These are phyloP conservation scores for Dasypus novemcinctus DNA, from an alignment of 2,113 vertebrate species.

Conservation along the genomic window DNA sequence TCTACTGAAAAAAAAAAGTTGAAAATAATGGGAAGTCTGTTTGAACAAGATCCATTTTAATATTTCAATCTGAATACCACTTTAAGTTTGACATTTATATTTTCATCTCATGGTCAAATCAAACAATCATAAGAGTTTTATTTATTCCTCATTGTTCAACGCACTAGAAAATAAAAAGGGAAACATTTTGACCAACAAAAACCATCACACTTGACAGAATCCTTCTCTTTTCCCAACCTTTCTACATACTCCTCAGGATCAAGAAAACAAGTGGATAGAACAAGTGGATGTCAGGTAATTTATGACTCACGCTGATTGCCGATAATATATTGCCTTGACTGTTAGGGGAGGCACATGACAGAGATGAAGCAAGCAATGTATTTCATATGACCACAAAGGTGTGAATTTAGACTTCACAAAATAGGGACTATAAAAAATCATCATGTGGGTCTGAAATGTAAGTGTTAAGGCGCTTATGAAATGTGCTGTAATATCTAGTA, in stretches of 20 bases:
- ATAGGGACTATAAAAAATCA: conserved; percentile 45
- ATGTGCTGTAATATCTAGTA: not conserved
- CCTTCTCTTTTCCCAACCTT: not conserved
- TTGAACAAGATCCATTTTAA: not conserved
- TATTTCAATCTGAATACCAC: conserved; percentile 1
- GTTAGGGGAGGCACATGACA: conserved; percentile 12
- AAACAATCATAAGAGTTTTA: not conserved
- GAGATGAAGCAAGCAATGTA: conserved; percentile 40
- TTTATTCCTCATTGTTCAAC: not conserved
- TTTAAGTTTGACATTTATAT: not conserved
- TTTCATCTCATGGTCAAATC: conserved; percentile 22
- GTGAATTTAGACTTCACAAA: conserved; percentile 48
- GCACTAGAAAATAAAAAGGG: not conserved
- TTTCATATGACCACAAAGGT: conserved; percentile 45
- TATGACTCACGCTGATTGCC: not conserved
- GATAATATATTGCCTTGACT: not conserved
- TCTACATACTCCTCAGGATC: not conserved
- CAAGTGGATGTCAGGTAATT: conserved; percentile 3
- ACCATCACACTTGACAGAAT: not conserved
- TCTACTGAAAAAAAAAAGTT: not conserved
- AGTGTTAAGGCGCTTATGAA: not conserved
- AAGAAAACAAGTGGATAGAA: conserved; percentile 29
- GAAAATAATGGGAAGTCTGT: not conserved
- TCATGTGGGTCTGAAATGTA: not conserved
- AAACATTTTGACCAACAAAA: not conserved